Conservation (phyloP, 2,797 vertebrate species). For the Okamejei kenojei region DNA sequence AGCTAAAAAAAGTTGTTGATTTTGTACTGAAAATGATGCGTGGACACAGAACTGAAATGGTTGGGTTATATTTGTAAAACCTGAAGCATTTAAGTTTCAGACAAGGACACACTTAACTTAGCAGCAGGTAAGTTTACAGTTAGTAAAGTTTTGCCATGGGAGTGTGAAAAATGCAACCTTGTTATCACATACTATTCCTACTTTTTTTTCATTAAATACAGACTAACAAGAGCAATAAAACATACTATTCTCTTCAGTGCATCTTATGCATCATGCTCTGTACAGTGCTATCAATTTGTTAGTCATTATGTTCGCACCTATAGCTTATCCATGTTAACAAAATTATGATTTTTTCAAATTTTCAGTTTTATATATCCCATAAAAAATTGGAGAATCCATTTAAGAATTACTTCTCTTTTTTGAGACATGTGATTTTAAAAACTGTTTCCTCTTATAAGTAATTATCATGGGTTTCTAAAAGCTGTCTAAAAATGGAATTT, state of each 20-base stretch:
- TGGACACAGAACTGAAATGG: slow-evolving; percentile 57
- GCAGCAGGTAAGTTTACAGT: slow-evolving; percentile 81
- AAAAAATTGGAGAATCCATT: neutral
- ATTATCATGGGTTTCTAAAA: neutral
- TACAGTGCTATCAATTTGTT: slow-evolving; percentile 42
- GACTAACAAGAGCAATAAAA: slow-evolving; percentile 73
- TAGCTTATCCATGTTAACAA: slow-evolving; percentile 19
- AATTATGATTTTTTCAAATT: slow-evolving; percentile 18
- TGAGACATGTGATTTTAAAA: neutral
- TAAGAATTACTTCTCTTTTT: neutral
- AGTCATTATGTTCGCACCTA: slow-evolving; percentile 16
- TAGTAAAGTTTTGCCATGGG: slow-evolving; percentile 79
- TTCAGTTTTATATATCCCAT: neutral
- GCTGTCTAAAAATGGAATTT: neutral
- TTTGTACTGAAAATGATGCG: slow-evolving; percentile 86
- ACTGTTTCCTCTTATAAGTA: neutral
- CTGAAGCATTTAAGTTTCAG: slow-evolving; percentile 61
- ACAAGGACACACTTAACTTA: slow-evolving; percentile 53
- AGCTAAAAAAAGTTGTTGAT: slow-evolving; percentile 73
- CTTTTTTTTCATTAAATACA: slow-evolving; percentile 68
- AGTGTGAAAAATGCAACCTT: slow-evolving; percentile 70
- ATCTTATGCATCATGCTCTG: slow-evolving; percentile 87
- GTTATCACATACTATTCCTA: slow-evolving; percentile 57
- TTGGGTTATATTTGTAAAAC: slow-evolving; percentile 65
- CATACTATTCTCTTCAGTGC: slow-evolving; percentile 77